Percentiles rank a stretch among this genome's conserved stretches.
Conservation (phyloP, 2,797 vertebrate species). For the Leptoclinus maculatus region DNA sequence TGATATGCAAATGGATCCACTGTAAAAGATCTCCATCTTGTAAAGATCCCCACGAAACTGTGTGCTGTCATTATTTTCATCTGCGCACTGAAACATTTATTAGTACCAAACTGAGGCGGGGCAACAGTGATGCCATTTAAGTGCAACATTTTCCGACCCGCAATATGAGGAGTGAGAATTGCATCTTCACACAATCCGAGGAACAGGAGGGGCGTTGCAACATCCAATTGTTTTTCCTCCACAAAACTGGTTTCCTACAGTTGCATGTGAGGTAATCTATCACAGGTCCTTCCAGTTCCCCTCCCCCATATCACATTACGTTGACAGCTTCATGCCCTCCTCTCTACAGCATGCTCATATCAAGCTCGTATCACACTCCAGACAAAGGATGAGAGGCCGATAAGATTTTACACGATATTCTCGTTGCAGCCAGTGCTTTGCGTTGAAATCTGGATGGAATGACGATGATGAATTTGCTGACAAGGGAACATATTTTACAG, state of each 20-base stretch:
- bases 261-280: conserved; percentile 67
- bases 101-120: conserved; percentile 10
- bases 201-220: conserved; percentile 12
- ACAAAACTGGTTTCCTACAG: conserved; percentile 32
- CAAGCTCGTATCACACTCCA: conserved; percentile 43
- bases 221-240: conserved; percentile 43
- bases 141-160: neutral
- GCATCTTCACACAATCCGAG: conserved; percentile 1
- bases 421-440: neutral
- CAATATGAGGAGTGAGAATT: conserved; percentile 1
- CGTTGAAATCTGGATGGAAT: conserved; percentile 25
- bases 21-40: conserved; percentile 35
- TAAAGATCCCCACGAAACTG: neutral
- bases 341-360: conserved; percentile 41
- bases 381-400: conserved; percentile 71
- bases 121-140: neutral
- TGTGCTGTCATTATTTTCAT: conserved; percentile 23
- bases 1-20: conserved; percentile 30
- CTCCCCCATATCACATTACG: conserved; percentile 68
- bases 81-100: conserved; percentile 35
- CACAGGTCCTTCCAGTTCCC: conserved; percentile 60
- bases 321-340: conserved; percentile 67
- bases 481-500: neutral
- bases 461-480: conserved; percentile 11
- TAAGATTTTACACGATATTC: conserved; percentile 61